These are phyloP conservation scores for Aythya baeri DNA, from an alignment of 2,113 vertebrate genomes.

Conservation along the genomic window DNA sequence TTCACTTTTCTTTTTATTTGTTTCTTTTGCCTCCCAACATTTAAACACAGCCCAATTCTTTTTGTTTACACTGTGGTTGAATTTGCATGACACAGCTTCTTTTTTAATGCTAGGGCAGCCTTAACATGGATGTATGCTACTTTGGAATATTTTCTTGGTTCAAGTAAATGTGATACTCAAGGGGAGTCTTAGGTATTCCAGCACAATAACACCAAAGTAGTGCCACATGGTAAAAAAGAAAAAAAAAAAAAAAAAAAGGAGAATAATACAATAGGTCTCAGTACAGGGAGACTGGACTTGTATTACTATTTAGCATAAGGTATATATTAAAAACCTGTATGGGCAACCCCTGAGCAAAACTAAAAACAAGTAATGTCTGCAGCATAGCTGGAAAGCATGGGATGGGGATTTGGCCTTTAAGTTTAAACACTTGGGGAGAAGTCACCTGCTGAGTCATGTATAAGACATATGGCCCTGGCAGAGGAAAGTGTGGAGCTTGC, in stretches of 20 bases:
- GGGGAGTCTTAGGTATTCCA: neutral
- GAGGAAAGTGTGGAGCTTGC: neutral
- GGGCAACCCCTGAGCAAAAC: neutral
- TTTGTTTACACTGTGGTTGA: neutral
- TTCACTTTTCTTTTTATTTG: neutral
- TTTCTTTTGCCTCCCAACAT: neutral
- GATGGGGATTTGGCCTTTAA: neutral
- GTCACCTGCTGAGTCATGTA: neutral
- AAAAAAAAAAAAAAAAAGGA: neutral
- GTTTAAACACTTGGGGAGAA: neutral
- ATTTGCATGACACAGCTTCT: neutral
- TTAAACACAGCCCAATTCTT: neutral
- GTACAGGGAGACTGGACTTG: neutral
- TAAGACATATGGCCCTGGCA: neutral
- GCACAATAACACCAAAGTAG: neutral
- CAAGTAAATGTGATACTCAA: neutral
- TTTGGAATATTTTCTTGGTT: neutral
- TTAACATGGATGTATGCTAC: neutral
- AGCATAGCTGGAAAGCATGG: neutral
- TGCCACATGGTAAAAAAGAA: neutral
- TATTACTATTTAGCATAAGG: neutral
- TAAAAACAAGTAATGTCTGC: neutral
- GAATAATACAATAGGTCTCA: neutral
- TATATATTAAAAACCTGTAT: neutral
- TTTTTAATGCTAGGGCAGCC: neutral